Base-by-base conservation (phyloP, 2,113 vertebrate genomes). In the Chelonoidis abingdonii region DNA sequence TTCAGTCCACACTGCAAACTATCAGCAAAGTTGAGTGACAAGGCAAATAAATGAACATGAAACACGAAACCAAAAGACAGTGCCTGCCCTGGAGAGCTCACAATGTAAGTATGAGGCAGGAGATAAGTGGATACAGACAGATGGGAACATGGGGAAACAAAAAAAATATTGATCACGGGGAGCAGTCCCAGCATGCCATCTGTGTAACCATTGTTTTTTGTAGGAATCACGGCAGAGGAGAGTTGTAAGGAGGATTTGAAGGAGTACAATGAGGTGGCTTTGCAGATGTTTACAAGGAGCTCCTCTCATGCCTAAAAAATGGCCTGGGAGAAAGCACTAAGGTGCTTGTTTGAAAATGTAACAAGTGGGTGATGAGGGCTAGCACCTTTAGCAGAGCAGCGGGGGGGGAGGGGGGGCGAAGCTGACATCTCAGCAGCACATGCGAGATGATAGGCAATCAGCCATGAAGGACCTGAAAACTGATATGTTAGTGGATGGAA, bases 51-150 rank as follows among this genome's bases (percentile, higher is more conserved):
- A 80, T 1, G 1, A 21, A 21, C 14, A 10, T 24, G 3, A 21
- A 76, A 72, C 49, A 57, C 5, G 0, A 0, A 14, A 10, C 0
- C 0, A 69, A 0, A 0, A 35, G 84, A 57, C 24, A 14, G n/a
- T 31, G 29, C 9, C 24, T 22, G 57, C 8, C 10, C 1, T 4
- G 19, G 1, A 59, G 84, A 29, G 29, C 84, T 44, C 1, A 3
- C 81, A 76, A 22, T 79, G 2, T 5, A 3, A 27, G 75, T 3
- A 91, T 21, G 11, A 85, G 65, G 86, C 56, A 72, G 47, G 81
- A 49, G 35, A 35, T 0, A 0, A 7, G 85, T 69, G 83, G 84
- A 76, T 0, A 2, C 90, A 82, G 78, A 80, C 16, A n/a, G 75
- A 19, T 49, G 12, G 10, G 14, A 35, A 50, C 0, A 0, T 25